Percentiles rank a stretch among this genome's conserved stretches.
Evolutionary conservation across 2,113 vertebrate genomes (phyloP).

Genomic region (Chauna torquata): DNA sequence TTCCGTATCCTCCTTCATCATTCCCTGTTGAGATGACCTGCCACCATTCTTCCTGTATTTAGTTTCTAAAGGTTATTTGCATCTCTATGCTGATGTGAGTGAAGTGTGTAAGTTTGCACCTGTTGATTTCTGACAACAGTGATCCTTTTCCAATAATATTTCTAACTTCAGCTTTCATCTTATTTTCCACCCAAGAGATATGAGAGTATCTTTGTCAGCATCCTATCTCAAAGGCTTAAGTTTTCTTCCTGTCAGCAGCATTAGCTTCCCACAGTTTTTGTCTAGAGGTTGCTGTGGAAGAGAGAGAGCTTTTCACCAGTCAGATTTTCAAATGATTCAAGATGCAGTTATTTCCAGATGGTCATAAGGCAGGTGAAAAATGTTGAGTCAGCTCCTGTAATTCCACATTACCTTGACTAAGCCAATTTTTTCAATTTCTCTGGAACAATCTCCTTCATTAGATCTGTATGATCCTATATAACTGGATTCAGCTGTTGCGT

Average conservation of each 20-base stretch:
- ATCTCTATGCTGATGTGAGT: not conserved
- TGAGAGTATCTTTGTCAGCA: not conserved
- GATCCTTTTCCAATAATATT: not conserved
- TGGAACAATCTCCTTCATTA: not conserved
- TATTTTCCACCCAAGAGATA: not conserved
- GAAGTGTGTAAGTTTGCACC: not conserved
- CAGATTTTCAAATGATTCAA: not conserved
- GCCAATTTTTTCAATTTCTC: not conserved
- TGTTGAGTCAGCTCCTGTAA: not conserved
- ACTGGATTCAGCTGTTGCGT: not conserved
- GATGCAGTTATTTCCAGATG: not conserved
- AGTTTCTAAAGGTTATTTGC: slow-evolving; percentile 6
- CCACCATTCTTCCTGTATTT: not conserved
- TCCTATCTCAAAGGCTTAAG: not conserved
- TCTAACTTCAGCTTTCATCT: not conserved
- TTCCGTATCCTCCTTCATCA: not conserved
- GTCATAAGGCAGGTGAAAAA: not conserved
- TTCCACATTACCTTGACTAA: not conserved
- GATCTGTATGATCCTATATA: not conserved
- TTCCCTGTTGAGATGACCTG: not conserved
- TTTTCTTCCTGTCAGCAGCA: not conserved
- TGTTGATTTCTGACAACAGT: slow-evolving; percentile 16
- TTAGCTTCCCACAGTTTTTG: not conserved
- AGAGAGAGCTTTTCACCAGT: not conserved
- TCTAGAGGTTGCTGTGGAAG: not conserved